These are phyloP conservation scores for Ispidina lecontei DNA, from an alignment of 2,797 vertebrate species.

Conservation along the genomic window DNA sequence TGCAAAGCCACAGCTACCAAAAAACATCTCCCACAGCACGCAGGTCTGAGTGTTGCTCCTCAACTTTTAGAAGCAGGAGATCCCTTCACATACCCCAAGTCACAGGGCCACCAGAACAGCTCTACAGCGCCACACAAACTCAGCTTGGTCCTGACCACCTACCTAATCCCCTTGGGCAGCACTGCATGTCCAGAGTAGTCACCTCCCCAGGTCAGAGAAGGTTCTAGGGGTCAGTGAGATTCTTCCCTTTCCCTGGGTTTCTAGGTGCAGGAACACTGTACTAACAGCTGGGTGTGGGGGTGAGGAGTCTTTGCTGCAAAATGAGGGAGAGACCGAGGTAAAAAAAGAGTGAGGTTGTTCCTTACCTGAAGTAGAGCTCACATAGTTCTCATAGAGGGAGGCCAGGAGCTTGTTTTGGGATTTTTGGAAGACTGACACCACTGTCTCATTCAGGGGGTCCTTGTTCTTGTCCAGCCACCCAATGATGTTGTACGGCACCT, in stretches of 20 bases:
- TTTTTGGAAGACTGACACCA: conserved; percentile 90
- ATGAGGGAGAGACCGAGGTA: accelerated
- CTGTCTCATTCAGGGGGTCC: conserved; percentile 92
- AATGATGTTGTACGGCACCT: conserved; percentile 92
- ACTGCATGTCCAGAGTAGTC: neutral
- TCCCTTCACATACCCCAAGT: neutral
- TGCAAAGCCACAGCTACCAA: neutral
- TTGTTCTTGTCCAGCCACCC: conserved; percentile 97
- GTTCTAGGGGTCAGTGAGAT: neutral
- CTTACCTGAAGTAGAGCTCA: conserved; percentile 85
- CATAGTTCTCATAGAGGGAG: conserved; percentile 87
- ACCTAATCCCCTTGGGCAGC: neutral
- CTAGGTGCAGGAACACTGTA: neutral
- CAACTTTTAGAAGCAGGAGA: neutral
- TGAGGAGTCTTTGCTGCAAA: neutral
- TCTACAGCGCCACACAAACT: neutral
- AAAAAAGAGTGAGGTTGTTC: neutral
- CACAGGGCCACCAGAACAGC: neutral
- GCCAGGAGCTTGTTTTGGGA: conserved; percentile 90
- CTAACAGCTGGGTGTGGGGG: neutral
- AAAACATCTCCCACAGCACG: neutral
- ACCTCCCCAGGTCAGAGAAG: neutral
- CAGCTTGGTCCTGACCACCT: neutral
- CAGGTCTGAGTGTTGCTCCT: neutral
- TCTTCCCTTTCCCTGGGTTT: neutral